These are phyloP conservation scores for Atrichornis clamosus DNA, from an alignment of 2,113 vertebrate genomes.

Conservation along the genomic window DNA sequence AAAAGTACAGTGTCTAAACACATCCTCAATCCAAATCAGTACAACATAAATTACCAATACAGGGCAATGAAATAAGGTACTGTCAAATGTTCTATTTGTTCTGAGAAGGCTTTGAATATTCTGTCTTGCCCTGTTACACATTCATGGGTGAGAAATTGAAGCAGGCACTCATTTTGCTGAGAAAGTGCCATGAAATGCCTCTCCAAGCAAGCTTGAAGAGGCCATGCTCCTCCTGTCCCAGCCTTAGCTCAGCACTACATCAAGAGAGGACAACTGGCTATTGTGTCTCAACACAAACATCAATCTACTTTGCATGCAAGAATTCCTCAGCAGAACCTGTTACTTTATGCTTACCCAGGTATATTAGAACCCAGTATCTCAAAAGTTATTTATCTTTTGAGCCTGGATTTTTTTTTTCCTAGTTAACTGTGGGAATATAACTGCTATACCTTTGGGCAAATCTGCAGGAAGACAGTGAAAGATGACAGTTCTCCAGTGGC, in stretches of 20 bases:
- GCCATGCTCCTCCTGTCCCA: background rate
- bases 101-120: background rate
- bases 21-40: background rate
- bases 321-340: background rate
- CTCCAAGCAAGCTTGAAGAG: background rate
- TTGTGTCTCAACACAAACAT: background rate
- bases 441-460: background rate
- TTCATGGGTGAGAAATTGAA: background rate
- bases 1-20: background rate
- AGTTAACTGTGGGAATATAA: background rate
- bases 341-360: background rate
- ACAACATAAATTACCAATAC: background rate
- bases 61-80: background rate
- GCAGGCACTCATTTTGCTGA: background rate
- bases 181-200: background rate
- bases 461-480: background rate
- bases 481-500: background rate
- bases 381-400: background rate
- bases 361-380: background rate
- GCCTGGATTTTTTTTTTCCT: background rate
- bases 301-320: background rate
- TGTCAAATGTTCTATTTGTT: background rate
- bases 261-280: background rate
- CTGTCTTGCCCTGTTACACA: background rate
- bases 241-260: background rate